Evolutionary conservation across 2,113 vertebrate genomes (phyloP).

Genomic region (Fregata magnificens): DNA sequence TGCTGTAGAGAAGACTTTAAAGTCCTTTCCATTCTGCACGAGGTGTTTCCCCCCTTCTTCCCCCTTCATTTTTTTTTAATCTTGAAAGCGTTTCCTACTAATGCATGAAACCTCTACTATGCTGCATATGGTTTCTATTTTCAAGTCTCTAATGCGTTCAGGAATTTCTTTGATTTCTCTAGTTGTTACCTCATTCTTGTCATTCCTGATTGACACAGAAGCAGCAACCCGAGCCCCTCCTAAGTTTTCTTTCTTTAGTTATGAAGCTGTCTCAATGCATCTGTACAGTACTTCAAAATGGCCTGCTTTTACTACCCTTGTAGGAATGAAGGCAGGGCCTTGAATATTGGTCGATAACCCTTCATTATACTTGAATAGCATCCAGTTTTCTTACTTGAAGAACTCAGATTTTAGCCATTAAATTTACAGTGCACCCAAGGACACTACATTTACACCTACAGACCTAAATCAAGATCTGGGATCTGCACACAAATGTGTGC

Average conservation of each 20-base stretch:
- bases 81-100: constrained; percentile 53
- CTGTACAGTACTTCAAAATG: neutral
- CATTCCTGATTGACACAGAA: constrained; percentile 1
- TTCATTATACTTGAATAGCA: neutral
- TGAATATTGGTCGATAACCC: neutral
- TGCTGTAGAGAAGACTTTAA: neutral
- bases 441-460: neutral
- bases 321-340: neutral
- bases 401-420: neutral
- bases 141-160: constrained; percentile 60
- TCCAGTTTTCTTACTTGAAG: neutral
- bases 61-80: neutral
- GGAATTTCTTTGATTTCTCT: constrained; percentile 67
- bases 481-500: neutral
- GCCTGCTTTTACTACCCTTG: neutral
- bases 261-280: neutral
- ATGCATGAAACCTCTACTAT: constrained; percentile 8
- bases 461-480: neutral
- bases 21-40: neutral
- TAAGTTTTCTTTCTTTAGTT: neutral
- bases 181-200: constrained; percentile 21
- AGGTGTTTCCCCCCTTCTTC: neutral
- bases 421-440: neutral
- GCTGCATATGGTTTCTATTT: constrained; percentile 68
- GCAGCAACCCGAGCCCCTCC: neutral